phyloP scores from a whole-genome alignment of 1,140 invertebrate genomes.

The Plectus sambesii region DNA sequence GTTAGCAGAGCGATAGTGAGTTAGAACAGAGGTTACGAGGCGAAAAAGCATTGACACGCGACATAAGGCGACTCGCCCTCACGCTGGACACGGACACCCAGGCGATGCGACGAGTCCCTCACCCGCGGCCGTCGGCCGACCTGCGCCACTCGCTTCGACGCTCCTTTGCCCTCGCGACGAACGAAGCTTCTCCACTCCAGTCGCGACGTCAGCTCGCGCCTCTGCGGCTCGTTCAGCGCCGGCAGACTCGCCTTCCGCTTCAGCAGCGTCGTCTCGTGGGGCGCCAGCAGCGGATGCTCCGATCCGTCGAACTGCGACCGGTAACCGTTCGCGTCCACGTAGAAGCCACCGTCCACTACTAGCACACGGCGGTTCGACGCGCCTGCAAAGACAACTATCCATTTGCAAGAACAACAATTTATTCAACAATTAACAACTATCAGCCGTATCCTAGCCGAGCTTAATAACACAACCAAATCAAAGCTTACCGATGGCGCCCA shows the following conservation, averaged over 20 bases:
- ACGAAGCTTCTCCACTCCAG: conserved; percentile 14
- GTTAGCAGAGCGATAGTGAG: conserved; percentile 10
- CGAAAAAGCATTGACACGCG: no score
- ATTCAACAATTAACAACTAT: no score
- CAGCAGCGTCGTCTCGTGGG: conserved; percentile 5
- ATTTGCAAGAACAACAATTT: no score
- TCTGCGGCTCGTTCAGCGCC: conserved; percentile 12
- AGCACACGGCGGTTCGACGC: no score
- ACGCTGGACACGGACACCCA: no score
- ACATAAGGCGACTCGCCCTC: no score
- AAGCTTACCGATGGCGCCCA: no score
- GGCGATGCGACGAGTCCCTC: no score
- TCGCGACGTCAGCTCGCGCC: conserved; percentile 11
- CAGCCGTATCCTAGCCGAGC: no score
- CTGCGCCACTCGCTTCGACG: conserved; percentile 12
- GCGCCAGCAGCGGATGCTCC: conserved; percentile 1
- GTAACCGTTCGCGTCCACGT: conserved; percentile 4
- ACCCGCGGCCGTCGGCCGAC: conserved; percentile 17
- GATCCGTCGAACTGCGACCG: conserved; percentile 11
- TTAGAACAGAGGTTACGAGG: conserved; percentile 3
- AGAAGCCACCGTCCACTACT: conserved; percentile 6
- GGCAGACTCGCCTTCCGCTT: conserved; percentile 9
- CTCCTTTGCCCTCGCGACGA: conserved; percentile 1
- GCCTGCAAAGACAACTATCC: no score
- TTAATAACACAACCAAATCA: no score